Base-by-base conservation (phyloP, 2,888 invertebrate species). In the Sarcophaga subvicina region DNA sequence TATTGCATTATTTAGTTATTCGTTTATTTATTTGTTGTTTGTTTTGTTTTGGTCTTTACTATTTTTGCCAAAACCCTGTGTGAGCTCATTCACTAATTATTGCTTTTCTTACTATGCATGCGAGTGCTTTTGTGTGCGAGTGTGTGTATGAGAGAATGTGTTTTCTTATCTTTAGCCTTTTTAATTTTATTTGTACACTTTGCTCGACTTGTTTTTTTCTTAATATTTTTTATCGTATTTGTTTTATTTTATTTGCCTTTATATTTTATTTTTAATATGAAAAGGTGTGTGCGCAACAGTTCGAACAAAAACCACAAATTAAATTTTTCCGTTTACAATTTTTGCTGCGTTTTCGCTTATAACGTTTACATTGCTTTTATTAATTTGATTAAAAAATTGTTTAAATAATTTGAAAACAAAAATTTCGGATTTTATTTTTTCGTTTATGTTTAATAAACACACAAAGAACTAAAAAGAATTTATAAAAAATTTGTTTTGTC, bases 281-380 rank as follows among this genome's bases (percentile, higher is more conserved):
- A 79, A 85, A 85, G 88, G 88, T 88, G 88, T 88, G 88, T 87
- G 87, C 87, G 87, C 88, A 88, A 88, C 88, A 88, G 88, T 88
- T 88, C 85, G 63, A 79, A 78, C 69, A 54, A 78, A 87, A 87
- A 83, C 47, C 76, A 75, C 69, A 54, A 78, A 22, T 54, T 37
- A 67, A 63, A 64, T 25, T 25, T 72, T 67, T 49, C 4, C 14
- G 27, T 59, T 17, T 54, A 12, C 17, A 49, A 47, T 49, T 73
- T 71, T 70, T 49, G 37, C 37, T 67, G 11, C 17, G n/a, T 20
- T 47, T 69, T 8, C 2, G 37, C 66, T n/a, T 20, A 6, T 49
- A 45, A 17, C 17, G 10, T 54, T 47, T 5, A 47, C 6, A 47
- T 69, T 49, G 4, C 20, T 14, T 4, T 20, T 12, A 22, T 49